A percentile compares a stretch with the other conserved stretches of the same genome.
These are phyloP conservation scores for Molossus alvarezi DNA, from an alignment of 2,797 vertebrate genomes.

Conservation along the genomic window DNA sequence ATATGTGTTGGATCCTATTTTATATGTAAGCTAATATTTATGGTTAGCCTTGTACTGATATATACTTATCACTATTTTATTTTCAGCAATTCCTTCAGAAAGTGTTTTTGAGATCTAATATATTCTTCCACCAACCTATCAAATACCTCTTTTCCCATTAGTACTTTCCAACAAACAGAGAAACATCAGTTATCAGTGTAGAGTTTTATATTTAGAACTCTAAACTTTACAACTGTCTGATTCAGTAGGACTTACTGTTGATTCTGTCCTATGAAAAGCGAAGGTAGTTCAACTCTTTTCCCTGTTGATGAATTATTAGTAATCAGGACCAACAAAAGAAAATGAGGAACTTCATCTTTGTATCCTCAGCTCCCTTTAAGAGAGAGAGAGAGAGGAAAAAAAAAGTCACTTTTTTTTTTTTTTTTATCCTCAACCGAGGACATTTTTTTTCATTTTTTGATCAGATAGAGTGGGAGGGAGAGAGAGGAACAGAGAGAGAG, in stretches of 20 bases:
- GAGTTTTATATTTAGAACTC: neutral
- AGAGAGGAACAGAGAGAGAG: too few species aligned
- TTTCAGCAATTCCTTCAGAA: neutral
- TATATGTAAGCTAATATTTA: neutral
- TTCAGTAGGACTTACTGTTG: neutral
- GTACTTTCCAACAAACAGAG: neutral
- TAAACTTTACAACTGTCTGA: neutral
- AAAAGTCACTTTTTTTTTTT: slow-evolving; percentile 35
- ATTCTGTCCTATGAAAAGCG: neutral
- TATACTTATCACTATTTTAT: neutral
- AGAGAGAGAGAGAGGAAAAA: slow-evolving; percentile 25
- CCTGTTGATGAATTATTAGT: neutral
- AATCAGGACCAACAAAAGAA: neutral
- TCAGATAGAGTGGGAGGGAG: too few species aligned
- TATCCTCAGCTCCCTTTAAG: slow-evolving; percentile 57
- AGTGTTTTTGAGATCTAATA: neutral
- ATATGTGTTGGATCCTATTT: neutral
- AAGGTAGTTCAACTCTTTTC: neutral
- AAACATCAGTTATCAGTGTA: neutral
- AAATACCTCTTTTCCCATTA: neutral
- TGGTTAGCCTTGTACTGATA: neutral
- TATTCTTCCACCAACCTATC: neutral
- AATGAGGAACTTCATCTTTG: neutral
- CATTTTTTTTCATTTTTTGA: too few species aligned
- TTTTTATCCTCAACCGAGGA: too few species aligned